Conservation (phyloP, 2,797 vertebrate species). For the Acipenser ruthenus region DNA sequence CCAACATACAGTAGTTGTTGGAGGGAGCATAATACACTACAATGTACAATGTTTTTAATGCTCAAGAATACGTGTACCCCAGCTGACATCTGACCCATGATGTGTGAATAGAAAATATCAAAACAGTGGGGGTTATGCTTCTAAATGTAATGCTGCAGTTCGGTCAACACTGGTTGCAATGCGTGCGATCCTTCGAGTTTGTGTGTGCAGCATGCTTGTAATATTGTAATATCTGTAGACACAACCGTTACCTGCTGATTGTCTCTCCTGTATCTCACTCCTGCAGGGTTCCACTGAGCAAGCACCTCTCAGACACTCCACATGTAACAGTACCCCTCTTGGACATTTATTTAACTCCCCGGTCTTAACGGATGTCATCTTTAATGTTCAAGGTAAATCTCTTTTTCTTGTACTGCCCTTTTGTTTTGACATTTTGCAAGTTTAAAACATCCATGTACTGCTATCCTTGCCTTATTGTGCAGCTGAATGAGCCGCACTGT, state of each 20-base stretch:
- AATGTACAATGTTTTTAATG: too few relatives aligned
- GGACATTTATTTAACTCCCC: slow-evolving; percentile 88
- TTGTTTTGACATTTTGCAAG: too few relatives aligned
- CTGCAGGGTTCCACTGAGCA: slow-evolving; percentile 53
- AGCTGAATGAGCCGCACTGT: too few relatives aligned
- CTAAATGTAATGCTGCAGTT: not conserved
- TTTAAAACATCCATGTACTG: too few relatives aligned
- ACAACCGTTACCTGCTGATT: not conserved
- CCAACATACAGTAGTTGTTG: too few relatives aligned
- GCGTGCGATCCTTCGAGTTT: not conserved
- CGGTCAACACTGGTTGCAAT: not conserved
- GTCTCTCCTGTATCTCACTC: slow-evolving; percentile 7
- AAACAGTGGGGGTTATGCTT: too few relatives aligned
- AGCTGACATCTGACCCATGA: too few relatives aligned
- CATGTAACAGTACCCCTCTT: slow-evolving; percentile 69
- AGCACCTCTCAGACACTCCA: slow-evolving; percentile 52
- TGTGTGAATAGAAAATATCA: too few relatives aligned
- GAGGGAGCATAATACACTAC: too few relatives aligned
- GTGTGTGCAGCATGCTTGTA: slow-evolving; percentile 3
- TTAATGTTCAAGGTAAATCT: slow-evolving; percentile 87
- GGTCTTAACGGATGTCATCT: slow-evolving; percentile 89
- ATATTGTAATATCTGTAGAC: slow-evolving; percentile 23
- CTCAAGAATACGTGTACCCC: too few relatives aligned
- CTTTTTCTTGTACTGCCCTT: not conserved
- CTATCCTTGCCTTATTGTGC: too few relatives aligned